phyloP scores from a whole-genome alignment of 2,888 invertebrate species.

The Polyommatus iphigenia region DNA sequence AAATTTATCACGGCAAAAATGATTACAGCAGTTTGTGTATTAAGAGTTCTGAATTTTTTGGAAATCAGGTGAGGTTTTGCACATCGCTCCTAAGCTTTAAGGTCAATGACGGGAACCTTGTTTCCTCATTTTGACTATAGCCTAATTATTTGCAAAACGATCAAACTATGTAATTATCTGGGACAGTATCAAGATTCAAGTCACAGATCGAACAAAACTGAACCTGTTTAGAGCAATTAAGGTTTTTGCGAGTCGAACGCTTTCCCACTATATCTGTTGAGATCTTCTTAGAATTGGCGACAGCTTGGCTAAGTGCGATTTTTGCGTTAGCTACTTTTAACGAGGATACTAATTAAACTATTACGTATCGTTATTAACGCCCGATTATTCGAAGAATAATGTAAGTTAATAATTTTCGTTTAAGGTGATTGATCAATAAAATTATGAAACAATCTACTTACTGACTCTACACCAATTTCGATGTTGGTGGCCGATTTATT shows the following conservation, averaged over 20 bases:
- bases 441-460: too few relatives aligned
- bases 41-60: too few relatives aligned
- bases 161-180: neutral
- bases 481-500: too few relatives aligned
- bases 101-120: neutral
- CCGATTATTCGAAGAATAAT: too few relatives aligned
- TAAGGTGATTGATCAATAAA: too few relatives aligned
- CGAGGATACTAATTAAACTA: neutral
- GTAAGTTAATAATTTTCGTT: too few relatives aligned
- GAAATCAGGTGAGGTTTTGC: too few relatives aligned
- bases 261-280: constrained; percentile 19
- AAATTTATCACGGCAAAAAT: too few relatives aligned
- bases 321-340: neutral
- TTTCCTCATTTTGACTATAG: neutral
- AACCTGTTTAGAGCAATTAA: neutral
- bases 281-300: neutral
- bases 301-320: neutral
- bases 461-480: too few relatives aligned
- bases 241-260: neutral
- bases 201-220: neutral
- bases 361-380: too few relatives aligned
- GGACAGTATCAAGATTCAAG: neutral
- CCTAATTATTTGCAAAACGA: neutral
- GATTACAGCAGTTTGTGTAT: too few relatives aligned
- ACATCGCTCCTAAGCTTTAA: neutral